Percentiles rank a stretch among this genome's conserved stretches.
These are phyloP conservation scores for Nothocercus julius DNA, from an alignment of 2,113 vertebrate species.

Conservation along the genomic window DNA sequence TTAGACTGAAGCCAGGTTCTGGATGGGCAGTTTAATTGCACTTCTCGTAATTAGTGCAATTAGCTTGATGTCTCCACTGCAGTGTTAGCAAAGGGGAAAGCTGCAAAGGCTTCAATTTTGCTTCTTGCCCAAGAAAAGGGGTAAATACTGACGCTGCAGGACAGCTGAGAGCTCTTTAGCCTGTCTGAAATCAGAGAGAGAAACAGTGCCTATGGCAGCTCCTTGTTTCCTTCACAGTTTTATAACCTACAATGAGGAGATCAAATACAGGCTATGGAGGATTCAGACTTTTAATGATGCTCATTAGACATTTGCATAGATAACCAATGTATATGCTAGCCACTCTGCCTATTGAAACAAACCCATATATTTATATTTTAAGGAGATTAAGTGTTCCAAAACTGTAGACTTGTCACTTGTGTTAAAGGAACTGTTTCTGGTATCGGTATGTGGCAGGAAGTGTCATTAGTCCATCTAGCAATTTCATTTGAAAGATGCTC, in stretches of 20 bases:
- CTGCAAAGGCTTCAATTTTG: not conserved
- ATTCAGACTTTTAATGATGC: not conserved
- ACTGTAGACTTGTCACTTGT: too few species aligned
- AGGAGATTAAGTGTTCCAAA: not conserved
- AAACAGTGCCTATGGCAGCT: not conserved
- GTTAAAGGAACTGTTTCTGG: too few species aligned
- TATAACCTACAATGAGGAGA: not conserved
- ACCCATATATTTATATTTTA: not conserved
- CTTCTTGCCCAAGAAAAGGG: not conserved
- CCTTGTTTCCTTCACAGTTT: not conserved
- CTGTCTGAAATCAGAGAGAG: not conserved
- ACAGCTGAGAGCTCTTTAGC: not conserved
- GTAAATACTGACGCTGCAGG: not conserved
- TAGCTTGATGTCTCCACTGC: not conserved
- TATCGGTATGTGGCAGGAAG: too few species aligned
- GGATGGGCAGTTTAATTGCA: not conserved
- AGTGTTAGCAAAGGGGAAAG: not conserved
- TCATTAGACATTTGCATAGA: not conserved
- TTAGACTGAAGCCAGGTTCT: not conserved
- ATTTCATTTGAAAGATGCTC: not conserved
- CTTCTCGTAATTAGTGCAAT: not conserved
- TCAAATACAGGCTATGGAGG: not conserved
- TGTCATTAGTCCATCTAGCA: too few species aligned
- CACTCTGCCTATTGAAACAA: not conserved
- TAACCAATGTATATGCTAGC: not conserved